Base-by-base conservation (phyloP, 1,140 invertebrate genomes). In the Ceratosolen fusciceps region DNA sequence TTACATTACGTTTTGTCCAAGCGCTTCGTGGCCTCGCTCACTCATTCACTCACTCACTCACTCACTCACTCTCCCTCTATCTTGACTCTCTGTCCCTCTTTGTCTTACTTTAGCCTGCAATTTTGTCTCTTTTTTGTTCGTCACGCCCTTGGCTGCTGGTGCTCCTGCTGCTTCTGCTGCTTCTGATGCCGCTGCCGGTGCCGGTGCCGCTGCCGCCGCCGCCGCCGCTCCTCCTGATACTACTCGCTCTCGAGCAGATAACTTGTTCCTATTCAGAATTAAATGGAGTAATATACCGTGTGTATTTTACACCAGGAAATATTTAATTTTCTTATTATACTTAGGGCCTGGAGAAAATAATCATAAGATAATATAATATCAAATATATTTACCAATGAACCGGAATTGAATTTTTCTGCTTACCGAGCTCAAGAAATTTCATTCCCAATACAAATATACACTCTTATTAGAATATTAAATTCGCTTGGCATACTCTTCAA, bases 1-100 rank as follows among this genome's bases (percentile, higher is more conserved):
- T 58, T 58, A 60, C 67, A 75, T 8, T 14, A 67, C 74, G 74
- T 81, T 79, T 82, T 84, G 80, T 77, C 80, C 81, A 73, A 79
- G 74, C 81, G 81, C 75, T 80, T 83, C 77, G 10, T 2, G 37
- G 19, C 37, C 77, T 47, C 80, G 68, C 71, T 54, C 43, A 70
- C 58, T 71, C 67, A 37, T 74, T 72, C 74, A 75, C 79, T 77
- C 81, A 81, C 81, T 81, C 77, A 70, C 60, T 72, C 62, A 68
- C 71, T 54, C 56, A 70, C 58, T 71, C 71, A 43, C 75, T 74
- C 75, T 77, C 79, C 75, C 81, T 82, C 81, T 81, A 74, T 73
- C 67, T 71, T 60, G 31, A 31, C 68, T 29, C 68, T 26, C 24
- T 60, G 19, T 7, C 34, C 47, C 70, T 29, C 19, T 65, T 65